Conservation (phyloP, 2,113 vertebrate genomes). For the Stigmatopora nigra region DNA sequence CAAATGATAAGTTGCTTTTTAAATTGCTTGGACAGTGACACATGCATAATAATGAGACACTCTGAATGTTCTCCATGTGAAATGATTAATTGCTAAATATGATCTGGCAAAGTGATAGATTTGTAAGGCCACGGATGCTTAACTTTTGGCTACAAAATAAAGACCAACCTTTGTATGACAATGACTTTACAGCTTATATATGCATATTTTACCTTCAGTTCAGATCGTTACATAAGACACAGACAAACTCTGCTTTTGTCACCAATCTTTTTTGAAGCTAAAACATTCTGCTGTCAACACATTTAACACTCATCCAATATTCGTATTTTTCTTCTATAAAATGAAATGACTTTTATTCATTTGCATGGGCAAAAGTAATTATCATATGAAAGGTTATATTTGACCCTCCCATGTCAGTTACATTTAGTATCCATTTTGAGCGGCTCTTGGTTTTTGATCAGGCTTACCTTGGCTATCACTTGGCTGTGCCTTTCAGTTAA, state of each 20-base stretch:
- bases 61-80: constrained; percentile 35
- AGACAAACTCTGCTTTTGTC: background rate
- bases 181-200: constrained; percentile 2
- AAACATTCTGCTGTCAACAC: constrained; percentile 11
- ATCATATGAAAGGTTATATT: constrained; percentile 57
- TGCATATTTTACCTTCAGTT: background rate
- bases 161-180: constrained; percentile 12
- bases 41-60: constrained; percentile 56
- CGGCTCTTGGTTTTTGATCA: constrained; percentile 39
- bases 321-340: constrained; percentile 21
- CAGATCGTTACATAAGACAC: background rate
- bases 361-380: constrained; percentile 41
- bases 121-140: constrained; percentile 15
- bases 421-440: constrained; percentile 57
- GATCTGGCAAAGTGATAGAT: constrained; percentile 35
- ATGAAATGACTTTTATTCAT: constrained; percentile 28
- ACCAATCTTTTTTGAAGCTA: constrained; percentile 5
- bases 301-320: constrained; percentile 8
- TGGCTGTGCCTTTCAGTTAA: constrained; percentile 60
- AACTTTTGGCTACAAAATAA: constrained; percentile 9
- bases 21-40: constrained; percentile 56
- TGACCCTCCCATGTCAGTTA: constrained; percentile 55
- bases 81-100: constrained; percentile 45
- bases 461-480: constrained; percentile 55
- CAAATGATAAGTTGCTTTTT: constrained; percentile 64